Evolutionary conservation across 1,140 invertebrate species (phyloP).

Genomic region (Kradibia gibbosae): DNA sequence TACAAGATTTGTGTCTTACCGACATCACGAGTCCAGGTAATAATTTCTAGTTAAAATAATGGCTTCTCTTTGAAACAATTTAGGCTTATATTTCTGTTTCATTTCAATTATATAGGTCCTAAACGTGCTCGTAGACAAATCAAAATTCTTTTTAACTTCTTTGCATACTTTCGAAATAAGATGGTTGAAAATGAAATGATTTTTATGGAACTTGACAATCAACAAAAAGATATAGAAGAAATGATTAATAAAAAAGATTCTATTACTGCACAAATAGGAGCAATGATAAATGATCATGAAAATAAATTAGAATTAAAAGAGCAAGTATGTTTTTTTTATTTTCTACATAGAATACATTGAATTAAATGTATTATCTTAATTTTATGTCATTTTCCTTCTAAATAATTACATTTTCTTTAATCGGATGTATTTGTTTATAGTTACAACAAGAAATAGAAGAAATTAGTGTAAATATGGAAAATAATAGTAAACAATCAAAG

Average conservation of each 20-base stretch:
- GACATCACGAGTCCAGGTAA: conserved; percentile 61
- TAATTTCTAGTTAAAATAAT: background rate
- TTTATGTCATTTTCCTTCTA: background rate
- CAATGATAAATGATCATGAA: conserved; percentile 50
- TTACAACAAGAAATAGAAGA: conserved; percentile 53
- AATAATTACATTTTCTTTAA: background rate
- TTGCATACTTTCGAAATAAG: conserved; percentile 57
- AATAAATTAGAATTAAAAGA: conserved; percentile 49
- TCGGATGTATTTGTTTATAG: conserved; percentile 40
- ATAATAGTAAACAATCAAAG: conserved; percentile 40
- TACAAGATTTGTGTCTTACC: conserved; percentile 58
- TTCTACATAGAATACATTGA: background rate
- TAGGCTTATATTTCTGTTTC: background rate
- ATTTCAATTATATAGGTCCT: conserved; percentile 50
- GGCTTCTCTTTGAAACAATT: background rate
- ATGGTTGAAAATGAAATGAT: conserved; percentile 50
- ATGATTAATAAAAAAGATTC: conserved; percentile 48
- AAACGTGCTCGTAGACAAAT: conserved; percentile 56
- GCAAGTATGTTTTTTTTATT: conserved; percentile 29
- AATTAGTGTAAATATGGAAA: conserved; percentile 33
- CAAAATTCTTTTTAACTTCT: conserved; percentile 60
- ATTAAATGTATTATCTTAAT: background rate
- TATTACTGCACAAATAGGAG: conserved; percentile 47
- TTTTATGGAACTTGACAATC: conserved; percentile 51
- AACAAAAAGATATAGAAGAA: conserved; percentile 50